phyloP scores from a whole-genome alignment of 1,140 invertebrate genomes.

The Charaxes varanes region DNA sequence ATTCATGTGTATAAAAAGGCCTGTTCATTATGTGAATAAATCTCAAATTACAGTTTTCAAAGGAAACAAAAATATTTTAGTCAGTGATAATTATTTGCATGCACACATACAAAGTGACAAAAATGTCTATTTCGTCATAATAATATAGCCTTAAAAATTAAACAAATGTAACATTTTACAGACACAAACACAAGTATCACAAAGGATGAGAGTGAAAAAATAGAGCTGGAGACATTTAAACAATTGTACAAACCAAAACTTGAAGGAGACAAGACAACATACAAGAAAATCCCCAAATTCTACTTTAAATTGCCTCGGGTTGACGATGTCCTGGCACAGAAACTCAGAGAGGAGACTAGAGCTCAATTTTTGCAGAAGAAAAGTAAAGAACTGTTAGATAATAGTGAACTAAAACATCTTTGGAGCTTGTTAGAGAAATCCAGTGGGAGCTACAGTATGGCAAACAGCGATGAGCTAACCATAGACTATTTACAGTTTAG shows the following conservation, averaged over 20 bases:
- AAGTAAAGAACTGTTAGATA: conserved; percentile 88
- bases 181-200: conserved; percentile 45
- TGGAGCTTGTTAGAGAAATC: conserved; percentile 90
- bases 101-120: too few species aligned
- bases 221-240: conserved; percentile 57
- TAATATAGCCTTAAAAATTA: too few species aligned
- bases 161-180: too few species aligned
- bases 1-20: too few species aligned
- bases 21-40: too few species aligned
- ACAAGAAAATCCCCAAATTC: conserved; percentile 82
- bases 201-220: conserved; percentile 56
- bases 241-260: conserved; percentile 55
- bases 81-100: too few species aligned
- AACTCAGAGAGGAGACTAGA: conserved; percentile 90
- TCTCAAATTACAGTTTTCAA: too few species aligned
- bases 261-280: conserved; percentile 47
- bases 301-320: conserved; percentile 86
- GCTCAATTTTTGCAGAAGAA: conserved; percentile 89
- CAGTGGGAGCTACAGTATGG: conserved; percentile 77
- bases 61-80: too few species aligned
- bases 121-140: too few species aligned
- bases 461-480: conserved; percentile 84
- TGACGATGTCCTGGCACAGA: conserved; percentile 84
- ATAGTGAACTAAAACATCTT: conserved; percentile 89
- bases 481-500: conserved; percentile 91